Conservation (phyloP, 1,140 invertebrate species). For the Muscidifurax raptorellus region DNA sequence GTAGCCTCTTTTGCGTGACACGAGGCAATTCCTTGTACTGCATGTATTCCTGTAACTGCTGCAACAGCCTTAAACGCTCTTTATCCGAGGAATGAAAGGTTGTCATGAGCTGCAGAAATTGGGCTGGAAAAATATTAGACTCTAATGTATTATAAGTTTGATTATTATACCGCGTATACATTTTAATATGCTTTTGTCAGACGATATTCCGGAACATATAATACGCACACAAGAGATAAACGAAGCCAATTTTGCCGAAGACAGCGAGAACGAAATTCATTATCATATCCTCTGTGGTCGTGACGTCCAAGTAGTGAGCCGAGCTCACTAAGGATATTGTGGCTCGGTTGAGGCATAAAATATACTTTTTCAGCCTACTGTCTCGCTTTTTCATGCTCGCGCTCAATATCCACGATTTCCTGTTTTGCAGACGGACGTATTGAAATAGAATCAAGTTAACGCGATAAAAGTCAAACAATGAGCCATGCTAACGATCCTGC, state of each 20-base stretch:
- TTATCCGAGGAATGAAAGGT: constrained; percentile 60
- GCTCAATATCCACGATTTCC: constrained; percentile 67
- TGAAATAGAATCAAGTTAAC: no score
- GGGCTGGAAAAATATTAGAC: constrained; percentile 12
- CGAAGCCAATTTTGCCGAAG: constrained; percentile 64
- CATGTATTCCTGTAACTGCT: constrained; percentile 68
- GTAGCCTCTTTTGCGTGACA: constrained; percentile 60
- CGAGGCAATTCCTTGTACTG: constrained; percentile 64
- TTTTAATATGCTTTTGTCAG: background rate
- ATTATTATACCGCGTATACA: background rate
- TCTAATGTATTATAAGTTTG: no score
- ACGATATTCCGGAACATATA: background rate
- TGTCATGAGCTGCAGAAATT: constrained; percentile 45
- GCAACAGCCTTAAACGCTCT: constrained; percentile 57
- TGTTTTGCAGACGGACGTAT: background rate
- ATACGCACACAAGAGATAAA: constrained; percentile 65
- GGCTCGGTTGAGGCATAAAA: constrained; percentile 66
- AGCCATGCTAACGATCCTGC: background rate
- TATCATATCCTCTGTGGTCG: constrained; percentile 65
- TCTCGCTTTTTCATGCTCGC: constrained; percentile 56
- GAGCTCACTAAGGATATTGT: constrained; percentile 63
- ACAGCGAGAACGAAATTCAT: constrained; percentile 64
- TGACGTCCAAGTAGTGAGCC: constrained; percentile 62
- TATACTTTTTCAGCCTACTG: constrained; percentile 58
- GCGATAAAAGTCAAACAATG: no score